Conservation (phyloP, 2,888 invertebrate genomes). For the Ennomos fuscantarius region DNA sequence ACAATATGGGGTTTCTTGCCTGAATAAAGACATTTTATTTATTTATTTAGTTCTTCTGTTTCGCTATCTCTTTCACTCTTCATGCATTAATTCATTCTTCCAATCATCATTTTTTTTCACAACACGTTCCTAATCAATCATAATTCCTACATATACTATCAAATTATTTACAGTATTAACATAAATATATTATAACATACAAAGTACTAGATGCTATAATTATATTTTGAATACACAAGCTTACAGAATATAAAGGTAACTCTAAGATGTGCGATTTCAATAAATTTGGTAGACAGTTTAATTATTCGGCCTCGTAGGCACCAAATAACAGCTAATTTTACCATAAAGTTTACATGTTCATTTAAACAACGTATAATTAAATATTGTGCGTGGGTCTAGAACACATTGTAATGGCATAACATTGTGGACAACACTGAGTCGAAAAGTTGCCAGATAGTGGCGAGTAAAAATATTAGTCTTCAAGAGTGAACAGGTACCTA, state of each 20-base stretch:
- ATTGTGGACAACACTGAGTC: slow-evolving; percentile 11
- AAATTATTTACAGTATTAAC: no score
- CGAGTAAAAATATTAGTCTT: background rate
- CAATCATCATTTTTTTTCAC: no score
- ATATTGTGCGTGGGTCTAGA: slow-evolving; percentile 30
- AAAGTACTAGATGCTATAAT: no score
- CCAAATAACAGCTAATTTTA: slow-evolving; percentile 27
- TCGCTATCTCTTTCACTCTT: no score
- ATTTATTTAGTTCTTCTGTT: no score
- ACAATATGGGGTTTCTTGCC: no score
- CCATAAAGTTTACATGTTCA: slow-evolving; percentile 34
- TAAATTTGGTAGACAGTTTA: slow-evolving; percentile 49
- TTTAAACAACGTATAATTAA: slow-evolving; percentile 38
- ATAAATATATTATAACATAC: no score
- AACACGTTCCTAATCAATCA: no score
- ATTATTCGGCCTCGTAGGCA: slow-evolving; percentile 42
- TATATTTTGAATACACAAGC: slow-evolving; percentile 18
- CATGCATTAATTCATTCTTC: no score
- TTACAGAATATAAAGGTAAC: slow-evolving; percentile 32
- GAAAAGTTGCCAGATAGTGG: slow-evolving; percentile 5
- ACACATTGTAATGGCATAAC: slow-evolving; percentile 22
- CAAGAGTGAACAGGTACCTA: no score
- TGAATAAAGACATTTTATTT: no score
- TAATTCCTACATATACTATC: no score
- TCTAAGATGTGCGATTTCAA: slow-evolving; percentile 21